Percentiles rank a stretch among this genome's conserved stretches.
Evolutionary conservation across 2,888 invertebrate genomes (phyloP).

Genomic region (Hypena proboscidalis): DNA sequence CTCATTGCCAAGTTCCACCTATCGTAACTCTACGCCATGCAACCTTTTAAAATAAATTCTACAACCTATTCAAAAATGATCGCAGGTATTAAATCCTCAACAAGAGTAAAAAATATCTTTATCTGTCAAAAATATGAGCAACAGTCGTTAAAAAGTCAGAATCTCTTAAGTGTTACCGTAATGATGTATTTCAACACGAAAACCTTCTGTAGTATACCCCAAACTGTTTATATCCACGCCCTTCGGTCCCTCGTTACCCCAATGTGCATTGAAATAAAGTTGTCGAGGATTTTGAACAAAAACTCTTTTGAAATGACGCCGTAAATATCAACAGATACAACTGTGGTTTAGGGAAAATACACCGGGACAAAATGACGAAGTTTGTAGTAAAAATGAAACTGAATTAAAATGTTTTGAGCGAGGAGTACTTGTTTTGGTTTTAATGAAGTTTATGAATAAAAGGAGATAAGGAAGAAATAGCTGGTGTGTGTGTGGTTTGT

Average conservation of each 20-base stretch:
- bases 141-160: slow-evolving; percentile 40
- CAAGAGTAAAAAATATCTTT: slow-evolving; percentile 11
- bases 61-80: slow-evolving; percentile 13
- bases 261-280: slow-evolving; percentile 59
- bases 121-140: slow-evolving; percentile 35
- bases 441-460: slow-evolving; percentile 21
- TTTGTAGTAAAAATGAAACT: slow-evolving; percentile 28
- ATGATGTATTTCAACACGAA: slow-evolving; percentile 35
- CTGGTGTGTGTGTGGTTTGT: too few relatives aligned
- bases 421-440: slow-evolving; percentile 24
- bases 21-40: slow-evolving; percentile 5
- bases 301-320: slow-evolving; percentile 39
- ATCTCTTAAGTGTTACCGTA: slow-evolving; percentile 21
- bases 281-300: slow-evolving; percentile 43
- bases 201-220: slow-evolving; percentile 25
- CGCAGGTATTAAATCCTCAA: slow-evolving; percentile 9
- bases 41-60: slow-evolving; percentile 3
- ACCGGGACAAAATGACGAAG: slow-evolving; percentile 30
- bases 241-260: slow-evolving; percentile 55
- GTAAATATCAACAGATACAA: slow-evolving; percentile 40
- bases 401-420: slow-evolving; percentile 33
- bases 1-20: slow-evolving; percentile 7
- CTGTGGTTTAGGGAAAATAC: slow-evolving; percentile 36
- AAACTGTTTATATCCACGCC: slow-evolving; percentile 46
- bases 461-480: too few relatives aligned